Evolutionary conservation across 2,888 invertebrate genomes (phyloP), one percentile per base, ranked within the genome.

Genomic region (Gisinianus flammeolus): DNA sequence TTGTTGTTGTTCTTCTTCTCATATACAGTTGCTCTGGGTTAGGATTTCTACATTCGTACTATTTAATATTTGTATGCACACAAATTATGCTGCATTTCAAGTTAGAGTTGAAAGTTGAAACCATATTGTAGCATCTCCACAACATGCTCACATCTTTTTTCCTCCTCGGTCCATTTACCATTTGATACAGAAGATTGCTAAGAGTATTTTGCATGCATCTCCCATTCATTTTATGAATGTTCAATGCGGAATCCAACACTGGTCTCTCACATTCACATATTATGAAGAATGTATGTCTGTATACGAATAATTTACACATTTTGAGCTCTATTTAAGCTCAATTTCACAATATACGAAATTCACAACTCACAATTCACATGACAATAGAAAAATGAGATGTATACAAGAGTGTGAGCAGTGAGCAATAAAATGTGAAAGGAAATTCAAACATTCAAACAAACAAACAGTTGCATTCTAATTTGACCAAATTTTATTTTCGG

Each of bases 151-250:
- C 22, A 22, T 8, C 8, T 58, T n/a, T 58, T 58, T 58, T 58
- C 22, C 58, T 58, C 8, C 58, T 58, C 58, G 24, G 58, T 24
- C 24, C 58, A 58, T 58, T 58, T 58, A 58, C 22, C 58, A 58
- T 58, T 58, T 24, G 58, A 58, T 24, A 58, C 58, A 58, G 6
- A 58, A 58, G 58, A 58, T 58, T 58, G 58, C 58, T 58, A 10
- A n/a, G 58, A 58, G 58, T 24, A 58, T 24, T 58, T 58, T 58
- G n/a, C 58, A 58, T 44, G 44, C 19, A 44, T 19, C 44, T 44
- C 44, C 44, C n/a, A 44, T 16, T 44, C 44, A 44, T 44, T 44
- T 44, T 44, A 12, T 44, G 44, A 16, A 12, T 44, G 44, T 44
- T 44, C 35, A 8, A 5, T 35, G 12, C 35, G 12, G 5, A 35